A percentile compares a stretch with the other conserved stretches of the same genome.
These are phyloP conservation scores for Heliconius charithonia DNA, from an alignment of 2,888 invertebrate species.

Conservation along the genomic window DNA sequence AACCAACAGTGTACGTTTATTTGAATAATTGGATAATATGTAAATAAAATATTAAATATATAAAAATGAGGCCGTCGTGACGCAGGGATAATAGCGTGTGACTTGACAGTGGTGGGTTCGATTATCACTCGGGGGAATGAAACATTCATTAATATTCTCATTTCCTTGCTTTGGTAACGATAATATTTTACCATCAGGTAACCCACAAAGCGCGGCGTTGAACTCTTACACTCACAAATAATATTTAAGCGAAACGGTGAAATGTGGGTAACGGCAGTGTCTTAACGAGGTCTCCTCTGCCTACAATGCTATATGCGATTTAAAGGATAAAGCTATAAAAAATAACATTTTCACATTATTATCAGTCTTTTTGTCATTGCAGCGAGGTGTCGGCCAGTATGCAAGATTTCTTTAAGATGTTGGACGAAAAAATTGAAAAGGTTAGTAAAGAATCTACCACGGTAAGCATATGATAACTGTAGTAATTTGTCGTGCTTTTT, in stretches of 20 bases:
- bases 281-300: no score
- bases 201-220: neutral
- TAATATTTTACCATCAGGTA: no score
- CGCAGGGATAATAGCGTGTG: neutral
- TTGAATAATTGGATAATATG: neutral
- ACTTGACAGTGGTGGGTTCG: neutral
- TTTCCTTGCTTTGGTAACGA: neutral
- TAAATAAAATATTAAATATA: neutral
- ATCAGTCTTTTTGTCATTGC: slow-evolving; percentile 64
- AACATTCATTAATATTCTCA: neutral
- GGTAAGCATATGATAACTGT: no score
- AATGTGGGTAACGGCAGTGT: no score
- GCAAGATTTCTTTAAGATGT: slow-evolving; percentile 95
- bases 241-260: no score
- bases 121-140: neutral
- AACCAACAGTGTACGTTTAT: slow-evolving; percentile 66
- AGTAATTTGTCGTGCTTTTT: no score
- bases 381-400: slow-evolving; percentile 95
- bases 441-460: slow-evolving; percentile 66
- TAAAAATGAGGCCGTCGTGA: neutral
- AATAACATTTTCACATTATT: neutral
- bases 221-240: no score
- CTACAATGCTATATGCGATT: neutral
- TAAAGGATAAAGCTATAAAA: neutral
- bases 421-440: slow-evolving; percentile 95